Evolutionary conservation across 23 tunicate species (phyloP), one percentile per base, ranked within the genome.

Genomic region (Trididemnum miniatum): DNA sequence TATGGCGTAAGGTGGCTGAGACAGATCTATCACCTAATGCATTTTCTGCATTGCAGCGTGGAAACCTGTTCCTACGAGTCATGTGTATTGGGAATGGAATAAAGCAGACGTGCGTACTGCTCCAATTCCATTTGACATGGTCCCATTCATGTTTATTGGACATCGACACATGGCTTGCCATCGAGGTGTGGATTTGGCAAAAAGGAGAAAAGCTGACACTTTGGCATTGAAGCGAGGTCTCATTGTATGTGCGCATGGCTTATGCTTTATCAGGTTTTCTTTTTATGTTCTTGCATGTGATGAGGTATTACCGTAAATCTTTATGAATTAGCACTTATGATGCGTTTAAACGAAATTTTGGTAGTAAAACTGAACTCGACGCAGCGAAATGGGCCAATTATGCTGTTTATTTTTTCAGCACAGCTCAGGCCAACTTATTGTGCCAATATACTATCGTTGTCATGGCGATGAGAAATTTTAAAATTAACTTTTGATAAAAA

Each of bases 31-130:
- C n/a, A n/a, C n/a, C n/a, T n/a, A n/a, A n/a, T n/a, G n/a, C n/a
- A n/a, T n/a, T n/a, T 49, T 12, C 57, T 9, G 12, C 23, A 27
- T 62, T 62, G 28, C 27, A 62, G 69, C 7, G 4, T 62, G 69
- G 69, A 62, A 62, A 27, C 69, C 69, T 23, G 20, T 27, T 15
- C 23, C 69, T 15, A 18, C 28, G 20, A 27, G 69, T 62, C 69
- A 62, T 62, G 69, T 62, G 24, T 62, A 62, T 62, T 62, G 69
- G 69, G 69, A 62, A 62, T 62, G 69, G 69, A 62, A 62, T 62
- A 62, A 62, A 23, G 28, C 69, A 62, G 28, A 62, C 23, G 69
- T 62, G 4, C 69, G 23, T 4, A 62, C 69, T 15, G 69, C 69
- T 15, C 28, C 23, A 20, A 62, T 62, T 18, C 69, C 69, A 15